Base-by-base conservation (phyloP, 1,140 invertebrate genomes). In the Pollicipes pollicipes region DNA sequence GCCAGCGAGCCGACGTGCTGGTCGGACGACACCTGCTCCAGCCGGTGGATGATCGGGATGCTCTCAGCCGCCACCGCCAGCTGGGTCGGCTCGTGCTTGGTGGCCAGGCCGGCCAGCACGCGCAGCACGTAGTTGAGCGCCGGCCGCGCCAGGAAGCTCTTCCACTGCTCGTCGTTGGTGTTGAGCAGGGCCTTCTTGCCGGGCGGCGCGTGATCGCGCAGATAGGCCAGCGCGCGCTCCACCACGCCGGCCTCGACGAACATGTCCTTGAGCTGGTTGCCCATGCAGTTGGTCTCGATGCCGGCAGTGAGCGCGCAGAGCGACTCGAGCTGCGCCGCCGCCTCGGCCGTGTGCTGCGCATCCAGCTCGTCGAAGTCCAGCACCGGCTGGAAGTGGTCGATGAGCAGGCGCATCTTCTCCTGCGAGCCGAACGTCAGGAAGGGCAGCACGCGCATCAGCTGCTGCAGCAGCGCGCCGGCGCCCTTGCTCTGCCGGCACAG, bases 1-100 rank as follows among this genome's bases (percentile, higher is more conserved):
- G 96, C 95, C 72, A 98, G 81, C 6, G 94, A 95, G 68, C 95
- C 95, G 21, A 98, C 93, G 78, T 97, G 93, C 78, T 97, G 93
- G 78, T 97, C 95, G 0, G 93, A 97, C 0, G 93, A 95, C 0
- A 98, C 93, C 82, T 98, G 96, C 79, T 99, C 96, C 73, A 98
- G 81, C 26, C 94, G 88, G 82, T 97, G 95, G 68, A 97, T 91
- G 70, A 95, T 90, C 17, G 90, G 90, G 75, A 96, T 93, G 17
- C 71, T 70, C n/a, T 73, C 86, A 76, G 89, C 88, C 3, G 64
- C 64, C 0, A 96, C 89, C 30, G 75, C 77, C 77, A 89, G 87
- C 83, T 94, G 94, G 6, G 92, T 96, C 26, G 88, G 87, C 77
- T 91, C 88, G 78, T 99, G 95, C 76, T 93, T 90, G 35, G 88